Evolutionary conservation across 2,113 vertebrate genomes (phyloP).

Genomic region (Malaclemys terrapin): DNA sequence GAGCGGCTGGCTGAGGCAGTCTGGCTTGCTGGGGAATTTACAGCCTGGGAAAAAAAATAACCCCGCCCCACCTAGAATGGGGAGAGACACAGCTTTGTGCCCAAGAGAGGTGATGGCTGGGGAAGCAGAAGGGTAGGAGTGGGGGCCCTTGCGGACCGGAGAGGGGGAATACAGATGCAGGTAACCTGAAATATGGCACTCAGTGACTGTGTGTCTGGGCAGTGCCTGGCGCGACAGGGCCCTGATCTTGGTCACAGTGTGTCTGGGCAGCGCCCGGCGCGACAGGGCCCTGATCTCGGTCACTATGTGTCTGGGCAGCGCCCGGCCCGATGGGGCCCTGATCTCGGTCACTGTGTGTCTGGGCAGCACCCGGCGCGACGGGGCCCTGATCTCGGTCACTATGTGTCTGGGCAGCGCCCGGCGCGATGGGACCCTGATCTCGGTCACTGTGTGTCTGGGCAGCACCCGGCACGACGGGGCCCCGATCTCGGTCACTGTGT

Average conservation of each 20-base stretch:
- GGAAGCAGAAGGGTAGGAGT: neutral
- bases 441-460: no score
- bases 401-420: no score
- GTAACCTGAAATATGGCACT: neutral
- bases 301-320: neutral
- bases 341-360: neutral
- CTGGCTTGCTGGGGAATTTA: neutral
- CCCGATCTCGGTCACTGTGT: no score
- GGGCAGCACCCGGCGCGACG: no score
- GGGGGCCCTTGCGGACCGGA: neutral
- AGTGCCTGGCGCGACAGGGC: rapidly evolving
- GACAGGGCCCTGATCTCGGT: neutral
- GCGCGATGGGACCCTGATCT: no score
- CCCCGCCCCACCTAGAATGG: no score
- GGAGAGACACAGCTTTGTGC: neutral
- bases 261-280: neutral
- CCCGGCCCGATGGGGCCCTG: no score
- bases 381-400: no score
- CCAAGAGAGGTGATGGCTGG: neutral
- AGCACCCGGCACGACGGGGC: no score
- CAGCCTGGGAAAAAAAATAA: neutral
- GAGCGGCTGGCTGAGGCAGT: no score
- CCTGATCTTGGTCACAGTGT: no score
- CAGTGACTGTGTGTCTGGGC: no score
- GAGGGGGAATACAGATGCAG: neutral